phyloP scores from a whole-genome alignment of 2,113 vertebrate genomes.

The Erpornis zantholeuca region DNA sequence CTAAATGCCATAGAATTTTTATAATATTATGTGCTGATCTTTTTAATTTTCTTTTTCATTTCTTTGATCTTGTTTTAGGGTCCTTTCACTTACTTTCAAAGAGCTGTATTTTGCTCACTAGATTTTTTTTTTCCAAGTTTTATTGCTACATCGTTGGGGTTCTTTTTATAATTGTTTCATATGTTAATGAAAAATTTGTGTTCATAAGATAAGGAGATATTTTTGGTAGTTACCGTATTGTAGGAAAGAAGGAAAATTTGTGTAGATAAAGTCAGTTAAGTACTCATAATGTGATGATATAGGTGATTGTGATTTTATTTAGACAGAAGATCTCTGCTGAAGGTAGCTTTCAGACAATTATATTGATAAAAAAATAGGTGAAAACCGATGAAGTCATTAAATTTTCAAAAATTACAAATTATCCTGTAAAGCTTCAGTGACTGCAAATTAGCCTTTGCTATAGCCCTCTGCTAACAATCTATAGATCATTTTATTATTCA shows the following conservation, averaged over 20 bases:
- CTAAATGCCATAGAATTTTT: not conserved
- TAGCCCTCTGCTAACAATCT: conserved; percentile 79
- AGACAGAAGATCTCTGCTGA: conserved; percentile 25
- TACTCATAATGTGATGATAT: not conserved
- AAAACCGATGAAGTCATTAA: conserved; percentile 82
- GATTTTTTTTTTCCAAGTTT: not conserved
- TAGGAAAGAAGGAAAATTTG: not conserved
- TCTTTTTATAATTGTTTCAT: not conserved
- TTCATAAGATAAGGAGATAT: not conserved
- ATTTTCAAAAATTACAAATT: conserved; percentile 83
- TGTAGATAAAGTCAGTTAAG: not conserved
- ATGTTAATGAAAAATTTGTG: not conserved
- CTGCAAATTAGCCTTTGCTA: conserved; percentile 80
- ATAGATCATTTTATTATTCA: conserved; percentile 85
- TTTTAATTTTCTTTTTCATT: not conserved
- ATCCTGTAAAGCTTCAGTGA: conserved; percentile 76
- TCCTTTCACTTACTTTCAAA: not conserved
- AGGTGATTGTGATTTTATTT: conserved; percentile 25
- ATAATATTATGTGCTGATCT: fast-evolving
- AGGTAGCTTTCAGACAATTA: conserved; percentile 64
- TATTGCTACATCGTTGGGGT: not conserved
- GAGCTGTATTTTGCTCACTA: not conserved
- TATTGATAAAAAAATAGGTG: conserved; percentile 63
- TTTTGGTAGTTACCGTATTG: not conserved
- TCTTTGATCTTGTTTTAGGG: not conserved